Base-by-base conservation (phyloP, 2,797 vertebrate genomes). In the Gobio occitaniae region DNA sequence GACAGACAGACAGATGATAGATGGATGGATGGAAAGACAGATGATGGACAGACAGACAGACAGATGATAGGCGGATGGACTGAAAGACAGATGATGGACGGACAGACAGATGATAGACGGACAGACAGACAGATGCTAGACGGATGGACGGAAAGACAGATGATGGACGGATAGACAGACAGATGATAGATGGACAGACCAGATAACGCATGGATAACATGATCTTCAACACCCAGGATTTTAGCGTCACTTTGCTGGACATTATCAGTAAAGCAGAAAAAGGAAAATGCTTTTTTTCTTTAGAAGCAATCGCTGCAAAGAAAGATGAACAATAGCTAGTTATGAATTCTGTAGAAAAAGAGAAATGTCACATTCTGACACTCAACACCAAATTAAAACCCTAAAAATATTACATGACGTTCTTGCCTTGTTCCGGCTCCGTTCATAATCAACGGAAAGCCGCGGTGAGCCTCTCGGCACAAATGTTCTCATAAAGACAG, bases 371-470 rank as follows among this genome's bases (percentile, higher is more conserved):
- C 32, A 74, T 78, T 72, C 86, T 91, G 89, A 86, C 80, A 90
- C 36, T 52, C 47, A 69, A 66, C 25, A 68, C 15, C 61, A 82
- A 66, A 82, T 84, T 77, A 71, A 74, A 87, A 56, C n/a, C 52
- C 69, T 87, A 70, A 81, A 84, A 85, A 86, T 80, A 79, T 52
- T 50, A 81, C 56, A 63, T 59, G 78, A 50, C 7, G 15, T 85
- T 70, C 32, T 59, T 78, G 78, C 16, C 47, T 78, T 63, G 72
- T 83, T 83, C 82, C 66, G 2, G 80, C 61, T 68, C 82, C 80
- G 61, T 86, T 69, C 80, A 25, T 90, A 88, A 93, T 90, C 89
- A 91, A 52, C 77, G 88, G 90, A 91, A 87, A 91, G 86, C n/a
- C 63, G 81, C 44, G 86, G 89, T 88, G 41, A 80, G 32, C 78